Evolutionary conservation across 2,888 invertebrate species (phyloP), one percentile per base, ranked within the genome.

Genomic region (Parnassius glacialis): DNA sequence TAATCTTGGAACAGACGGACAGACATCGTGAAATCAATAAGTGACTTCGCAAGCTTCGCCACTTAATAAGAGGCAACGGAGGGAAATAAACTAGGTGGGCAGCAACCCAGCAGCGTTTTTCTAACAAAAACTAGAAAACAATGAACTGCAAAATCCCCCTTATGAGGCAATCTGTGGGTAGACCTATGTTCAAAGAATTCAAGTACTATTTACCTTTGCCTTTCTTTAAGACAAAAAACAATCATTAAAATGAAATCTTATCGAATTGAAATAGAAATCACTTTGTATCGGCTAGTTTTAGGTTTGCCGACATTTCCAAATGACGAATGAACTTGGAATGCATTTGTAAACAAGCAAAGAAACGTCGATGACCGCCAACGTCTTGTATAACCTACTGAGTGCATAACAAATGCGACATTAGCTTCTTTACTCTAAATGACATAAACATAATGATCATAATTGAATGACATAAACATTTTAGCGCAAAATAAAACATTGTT

Each of bases 261-360:
- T 9, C 11, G 7, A 12, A 25, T 25, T 20, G 42, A n/a, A 20
- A 59, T 53, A 59, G 52, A 43, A 61, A 50, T 42, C 10, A 51
- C 42, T 61, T 55, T 60, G 50, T 48, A 54, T 63, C 54, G 69
- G 65, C 10, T 16, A 41, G 3, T 48, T 48, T 42, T 54, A 52
- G 16, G 16, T 57, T 45, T 20, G 34, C 44, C 10, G 13, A 44
- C 41, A 47, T 43, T 54, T 43, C 50, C 55, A 50, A 55, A 73
- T 79, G 79, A 78, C 77, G 67, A 78, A 79, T 69, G 67, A 61
- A 62, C 54, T 54, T 69, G 78, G 78, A 70, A 79, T 79, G 77
- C 70, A 65, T 67, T 34, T 68, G 70, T 72, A 68, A 74, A 69
- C 68, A 69, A 68, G 65, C 65, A 56, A 52, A 52, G 45, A 47